These are phyloP conservation scores for Tridacna gigas DNA, from an alignment of 2,888 invertebrate genomes.

Conservation along the genomic window DNA sequence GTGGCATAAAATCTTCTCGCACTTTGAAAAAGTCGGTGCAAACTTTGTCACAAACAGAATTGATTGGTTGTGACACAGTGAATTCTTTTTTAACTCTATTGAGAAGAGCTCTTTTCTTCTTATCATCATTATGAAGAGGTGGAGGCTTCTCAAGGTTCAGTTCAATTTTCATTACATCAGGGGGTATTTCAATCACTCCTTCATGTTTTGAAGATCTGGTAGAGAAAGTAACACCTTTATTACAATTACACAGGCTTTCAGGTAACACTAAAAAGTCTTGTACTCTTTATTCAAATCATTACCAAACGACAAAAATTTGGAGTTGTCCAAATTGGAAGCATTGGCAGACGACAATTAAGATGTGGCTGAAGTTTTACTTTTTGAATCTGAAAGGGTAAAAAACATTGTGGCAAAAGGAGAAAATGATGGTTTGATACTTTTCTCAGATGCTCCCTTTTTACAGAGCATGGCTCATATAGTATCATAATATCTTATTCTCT, in stretches of 20 bases:
- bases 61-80: slow-evolving; percentile 3
- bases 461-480: too few relatives aligned
- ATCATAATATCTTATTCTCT: too few relatives aligned
- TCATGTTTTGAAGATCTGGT: neutral
- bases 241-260: neutral
- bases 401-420: too few relatives aligned
- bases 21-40: slow-evolving; percentile 43
- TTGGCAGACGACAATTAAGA: too few relatives aligned
- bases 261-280: neutral
- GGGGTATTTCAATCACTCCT: slow-evolving; percentile 87
- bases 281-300: too few relatives aligned
- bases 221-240: neutral
- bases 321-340: too few relatives aligned
- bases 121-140: slow-evolving; percentile 90
- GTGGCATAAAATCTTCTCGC: slow-evolving; percentile 39
- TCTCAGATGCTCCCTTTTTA: too few relatives aligned
- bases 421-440: too few relatives aligned
- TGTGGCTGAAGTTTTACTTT: too few relatives aligned
- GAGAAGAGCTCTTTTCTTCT: slow-evolving; percentile 87
- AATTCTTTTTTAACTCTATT: slow-evolving; percentile 61
- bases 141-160: slow-evolving; percentile 93
- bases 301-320: too few relatives aligned
- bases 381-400: too few relatives aligned
- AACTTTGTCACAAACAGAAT: slow-evolving; percentile 18
- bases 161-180: slow-evolving; percentile 92